A percentile compares a stretch with the other conserved stretches of the same genome.
Evolutionary conservation across 2,113 vertebrate genomes (phyloP).

Genomic region (Acanthisitta chloris): DNA sequence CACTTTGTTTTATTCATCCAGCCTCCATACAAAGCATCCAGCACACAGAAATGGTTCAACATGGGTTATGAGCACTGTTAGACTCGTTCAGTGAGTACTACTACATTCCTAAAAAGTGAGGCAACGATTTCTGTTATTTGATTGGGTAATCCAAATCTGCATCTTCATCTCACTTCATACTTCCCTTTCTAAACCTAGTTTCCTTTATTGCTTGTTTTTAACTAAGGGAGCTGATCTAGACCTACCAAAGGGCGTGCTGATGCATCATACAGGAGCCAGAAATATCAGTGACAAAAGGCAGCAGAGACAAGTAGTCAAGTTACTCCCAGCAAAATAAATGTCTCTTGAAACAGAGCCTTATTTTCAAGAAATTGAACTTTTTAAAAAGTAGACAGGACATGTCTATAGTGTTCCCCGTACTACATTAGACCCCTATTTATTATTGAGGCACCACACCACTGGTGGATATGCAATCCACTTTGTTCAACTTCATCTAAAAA

Average conservation of each 20-base stretch:
- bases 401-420: neutral
- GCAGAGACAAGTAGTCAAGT: neutral
- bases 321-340: neutral
- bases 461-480: neutral
- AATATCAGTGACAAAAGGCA: neutral
- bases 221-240: neutral
- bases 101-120: neutral
- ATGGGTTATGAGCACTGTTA: neutral
- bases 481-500: neutral
- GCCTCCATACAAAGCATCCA: neutral
- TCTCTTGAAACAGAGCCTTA: neutral
- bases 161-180: neutral
- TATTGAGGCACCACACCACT: neutral
- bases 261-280: neutral
- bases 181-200: neutral
- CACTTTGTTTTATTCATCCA: neutral
- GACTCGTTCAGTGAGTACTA: neutral
- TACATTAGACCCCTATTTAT: neutral
- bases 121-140: neutral
- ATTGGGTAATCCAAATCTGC: neutral
- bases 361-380: neutral
- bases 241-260: neutral
- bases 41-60: neutral
- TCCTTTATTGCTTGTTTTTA: neutral
- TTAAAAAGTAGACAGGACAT: neutral